Evolutionary conservation across 1,140 invertebrate genomes (phyloP).

Genomic region (Grapholita molesta): DNA sequence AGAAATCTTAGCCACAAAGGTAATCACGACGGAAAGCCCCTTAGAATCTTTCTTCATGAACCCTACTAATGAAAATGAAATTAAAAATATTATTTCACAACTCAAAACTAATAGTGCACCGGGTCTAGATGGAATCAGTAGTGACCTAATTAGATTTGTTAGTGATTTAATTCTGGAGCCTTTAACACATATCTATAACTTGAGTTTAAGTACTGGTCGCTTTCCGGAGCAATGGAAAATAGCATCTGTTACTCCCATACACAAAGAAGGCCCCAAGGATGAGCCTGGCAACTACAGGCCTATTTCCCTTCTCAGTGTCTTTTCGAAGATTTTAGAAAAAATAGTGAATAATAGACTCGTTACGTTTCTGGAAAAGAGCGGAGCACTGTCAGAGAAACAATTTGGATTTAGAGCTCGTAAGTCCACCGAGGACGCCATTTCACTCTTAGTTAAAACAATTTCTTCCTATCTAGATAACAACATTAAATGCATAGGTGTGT

Average conservation of each 20-base stretch:
- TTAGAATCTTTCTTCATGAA: not conserved
- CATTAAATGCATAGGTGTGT: too few relatives aligned
- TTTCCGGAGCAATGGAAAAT: not conserved
- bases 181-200: not conserved
- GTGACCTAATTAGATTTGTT: not conserved
- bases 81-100: not conserved
- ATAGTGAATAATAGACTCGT: not conserved
- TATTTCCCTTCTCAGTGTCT: not conserved
- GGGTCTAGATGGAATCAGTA: not conserved
- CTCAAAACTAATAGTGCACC: not conserved
- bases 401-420: too few relatives aligned
- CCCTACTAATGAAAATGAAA: not conserved
- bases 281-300: not conserved
- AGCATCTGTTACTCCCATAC: not conserved
- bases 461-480: too few relatives aligned
- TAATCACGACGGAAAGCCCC: not conserved
- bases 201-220: not conserved
- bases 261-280: not conserved
- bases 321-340: not conserved
- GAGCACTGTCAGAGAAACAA: too few relatives aligned
- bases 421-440: too few relatives aligned
- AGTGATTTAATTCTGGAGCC: not conserved
- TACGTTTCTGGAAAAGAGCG: too few relatives aligned
- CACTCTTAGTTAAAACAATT: too few relatives aligned
- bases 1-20: not conserved